Conservation (phyloP, 2,113 vertebrate genomes). For the Bubalus kerabau region DNA sequence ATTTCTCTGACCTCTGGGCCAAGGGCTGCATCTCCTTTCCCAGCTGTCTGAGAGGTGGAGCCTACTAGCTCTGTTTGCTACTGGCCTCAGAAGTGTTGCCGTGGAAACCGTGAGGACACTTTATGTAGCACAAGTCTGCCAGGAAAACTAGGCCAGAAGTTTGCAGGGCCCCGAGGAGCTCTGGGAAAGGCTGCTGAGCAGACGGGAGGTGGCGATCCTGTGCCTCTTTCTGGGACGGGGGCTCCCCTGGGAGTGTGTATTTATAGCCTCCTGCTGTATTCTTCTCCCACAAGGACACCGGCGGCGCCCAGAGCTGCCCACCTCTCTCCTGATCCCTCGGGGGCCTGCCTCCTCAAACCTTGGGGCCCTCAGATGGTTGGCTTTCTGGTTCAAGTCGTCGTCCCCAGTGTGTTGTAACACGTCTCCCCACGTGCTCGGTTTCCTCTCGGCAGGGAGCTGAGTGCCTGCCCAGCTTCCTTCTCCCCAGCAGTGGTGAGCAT, state of each 20-base stretch:
- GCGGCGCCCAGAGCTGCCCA: not conserved
- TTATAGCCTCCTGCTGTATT: not conserved
- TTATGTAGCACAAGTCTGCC: conserved; percentile 66
- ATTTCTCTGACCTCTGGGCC: not conserved
- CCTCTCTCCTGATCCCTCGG: not conserved
- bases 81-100: conserved; percentile 66
- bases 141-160: conserved; percentile 76
- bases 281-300: not conserved
- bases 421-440: not conserved
- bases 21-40: not conserved
- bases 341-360: not conserved
- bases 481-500: not conserved
- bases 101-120: conserved; percentile 75
- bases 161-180: conserved; percentile 56
- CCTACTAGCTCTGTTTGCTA: conserved; percentile 55
- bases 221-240: not conserved
- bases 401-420: not conserved
- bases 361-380: not conserved
- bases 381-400: not conserved
- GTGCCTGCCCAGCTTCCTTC: not conserved
- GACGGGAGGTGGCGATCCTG: not conserved
- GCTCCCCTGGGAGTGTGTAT: not conserved
- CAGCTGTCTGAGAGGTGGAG: not conserved
- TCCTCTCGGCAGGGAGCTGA: not conserved
- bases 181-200: conserved; percentile 42